phyloP scores from a whole-genome alignment of 2,888 invertebrate species.

The Ophion obscuratus region DNA sequence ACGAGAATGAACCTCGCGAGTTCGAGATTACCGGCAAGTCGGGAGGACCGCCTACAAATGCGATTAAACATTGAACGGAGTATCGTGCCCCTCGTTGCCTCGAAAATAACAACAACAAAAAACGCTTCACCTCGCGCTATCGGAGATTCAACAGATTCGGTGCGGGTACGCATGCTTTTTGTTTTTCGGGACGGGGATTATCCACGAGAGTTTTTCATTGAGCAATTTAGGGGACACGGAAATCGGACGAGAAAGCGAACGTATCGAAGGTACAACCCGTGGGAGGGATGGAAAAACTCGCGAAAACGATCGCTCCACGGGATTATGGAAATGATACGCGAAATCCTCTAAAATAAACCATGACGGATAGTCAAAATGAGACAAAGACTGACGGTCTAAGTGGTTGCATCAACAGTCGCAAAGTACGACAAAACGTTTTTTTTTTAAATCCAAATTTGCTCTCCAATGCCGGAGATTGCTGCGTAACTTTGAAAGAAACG shows the following conservation, averaged over 20 bases:
- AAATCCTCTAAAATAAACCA: conserved; percentile 73
- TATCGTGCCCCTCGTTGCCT: conserved; percentile 35
- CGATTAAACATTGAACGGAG: conserved; percentile 11
- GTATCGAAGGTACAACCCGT: not conserved
- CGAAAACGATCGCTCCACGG: conserved; percentile 6
- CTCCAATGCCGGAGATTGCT: conserved; percentile 45
- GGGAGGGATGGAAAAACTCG: not conserved
- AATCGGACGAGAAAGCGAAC: not conserved
- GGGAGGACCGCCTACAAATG: conserved; percentile 39
- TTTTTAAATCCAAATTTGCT: conserved; percentile 44
- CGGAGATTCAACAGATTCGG: not conserved
- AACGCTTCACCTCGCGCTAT: not conserved
- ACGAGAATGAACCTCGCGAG: conserved; percentile 59
- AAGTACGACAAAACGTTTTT: conserved; percentile 43
- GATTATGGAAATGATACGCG: conserved; percentile 41
- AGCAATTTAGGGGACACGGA: not conserved
- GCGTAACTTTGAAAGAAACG: not conserved
- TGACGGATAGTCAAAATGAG: conserved; percentile 81
- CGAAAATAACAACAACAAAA: conserved; percentile 37
- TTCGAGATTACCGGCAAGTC: conserved; percentile 45
- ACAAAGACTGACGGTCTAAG: conserved; percentile 81
- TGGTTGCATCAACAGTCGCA: conserved; percentile 53
- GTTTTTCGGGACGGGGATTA: not conserved
- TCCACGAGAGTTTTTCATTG: not conserved
- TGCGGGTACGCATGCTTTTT: not conserved